A percentile compares a stretch with the other conserved stretches of the same genome.
Conservation (phyloP, 2,113 vertebrate species). For the Lampris megalopsis region DNA sequence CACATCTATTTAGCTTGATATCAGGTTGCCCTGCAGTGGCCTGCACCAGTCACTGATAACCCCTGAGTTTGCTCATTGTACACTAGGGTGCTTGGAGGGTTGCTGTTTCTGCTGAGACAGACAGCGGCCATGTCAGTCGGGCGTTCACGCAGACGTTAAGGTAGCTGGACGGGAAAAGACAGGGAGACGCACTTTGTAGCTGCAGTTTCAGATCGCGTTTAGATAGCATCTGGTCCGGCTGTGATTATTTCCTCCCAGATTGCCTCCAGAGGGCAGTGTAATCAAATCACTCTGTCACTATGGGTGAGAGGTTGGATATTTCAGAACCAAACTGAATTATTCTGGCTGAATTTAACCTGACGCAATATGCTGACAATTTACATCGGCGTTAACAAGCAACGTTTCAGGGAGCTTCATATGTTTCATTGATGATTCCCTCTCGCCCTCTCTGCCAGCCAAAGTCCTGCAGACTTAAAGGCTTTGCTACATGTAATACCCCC, state of each 20-base stretch:
- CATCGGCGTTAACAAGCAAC: not conserved
- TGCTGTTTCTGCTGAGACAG: not conserved
- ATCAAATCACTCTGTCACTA: conserved; percentile 33
- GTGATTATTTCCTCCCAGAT: conserved; percentile 3
- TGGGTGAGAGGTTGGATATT: conserved; percentile 9
- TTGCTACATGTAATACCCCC: not conserved
- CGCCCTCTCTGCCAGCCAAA: not conserved
- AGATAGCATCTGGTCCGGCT: not conserved
- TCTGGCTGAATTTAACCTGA: not conserved
- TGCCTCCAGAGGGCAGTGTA: conserved; percentile 67
- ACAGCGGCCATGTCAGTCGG: not conserved
- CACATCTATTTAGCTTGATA: conserved; percentile 33
- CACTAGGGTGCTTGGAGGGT: not conserved
- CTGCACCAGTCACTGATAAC: not conserved
- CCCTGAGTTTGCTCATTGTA: not conserved
- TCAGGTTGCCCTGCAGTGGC: conserved; percentile 19
- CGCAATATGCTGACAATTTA: not conserved
- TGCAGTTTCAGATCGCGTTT: not conserved
- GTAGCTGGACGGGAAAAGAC: not conserved
- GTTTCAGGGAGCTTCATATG: not conserved
- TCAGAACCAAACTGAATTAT: conserved; percentile 4
- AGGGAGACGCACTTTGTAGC: not conserved
- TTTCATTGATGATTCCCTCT: not conserved
- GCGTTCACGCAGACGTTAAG: not conserved
- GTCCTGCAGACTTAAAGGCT: conserved; percentile 6